Evolutionary conservation across 2,113 vertebrate species (phyloP).

Genomic region (Brienomyrus brachyistius): DNA sequence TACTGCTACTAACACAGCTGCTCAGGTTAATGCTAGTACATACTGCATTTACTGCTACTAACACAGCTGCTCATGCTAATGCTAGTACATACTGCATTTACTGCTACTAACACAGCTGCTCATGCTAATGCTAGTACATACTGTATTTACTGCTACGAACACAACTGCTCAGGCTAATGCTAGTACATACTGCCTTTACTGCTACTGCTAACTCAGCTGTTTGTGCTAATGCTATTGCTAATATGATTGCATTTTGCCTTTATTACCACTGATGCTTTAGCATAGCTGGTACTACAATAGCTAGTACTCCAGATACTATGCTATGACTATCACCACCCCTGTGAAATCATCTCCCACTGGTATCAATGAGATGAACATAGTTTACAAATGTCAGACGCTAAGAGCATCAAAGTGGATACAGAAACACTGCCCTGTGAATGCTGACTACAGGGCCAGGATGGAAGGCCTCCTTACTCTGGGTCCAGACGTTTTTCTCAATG

Average conservation of each 20-base stretch:
- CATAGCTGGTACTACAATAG: not conserved
- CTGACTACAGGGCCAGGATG: not conserved
- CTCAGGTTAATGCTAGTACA: not conserved
- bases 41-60: not conserved
- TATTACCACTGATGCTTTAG: not conserved
- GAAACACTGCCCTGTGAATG: not conserved
- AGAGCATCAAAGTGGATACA: not conserved
- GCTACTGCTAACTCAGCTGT: not conserved
- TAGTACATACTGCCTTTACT: not conserved
- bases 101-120: not conserved
- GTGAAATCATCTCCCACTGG: not conserved
- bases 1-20: not conserved
- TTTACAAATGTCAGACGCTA: not conserved
- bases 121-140: not conserved
- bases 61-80: not conserved
- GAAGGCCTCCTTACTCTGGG: constrained; percentile 40
- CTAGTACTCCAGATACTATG: not conserved
- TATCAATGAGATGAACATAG: not conserved
- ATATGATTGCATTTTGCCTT: not conserved
- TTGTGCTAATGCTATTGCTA: not conserved
- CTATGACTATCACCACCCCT: not conserved
- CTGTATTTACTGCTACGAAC: not conserved
- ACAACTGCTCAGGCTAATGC: not conserved
- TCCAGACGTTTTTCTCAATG: constrained; percentile 51
- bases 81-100: not conserved